Conservation (phyloP, 2,888 invertebrate genomes). For the Drepanosiphum platanoidis region DNA sequence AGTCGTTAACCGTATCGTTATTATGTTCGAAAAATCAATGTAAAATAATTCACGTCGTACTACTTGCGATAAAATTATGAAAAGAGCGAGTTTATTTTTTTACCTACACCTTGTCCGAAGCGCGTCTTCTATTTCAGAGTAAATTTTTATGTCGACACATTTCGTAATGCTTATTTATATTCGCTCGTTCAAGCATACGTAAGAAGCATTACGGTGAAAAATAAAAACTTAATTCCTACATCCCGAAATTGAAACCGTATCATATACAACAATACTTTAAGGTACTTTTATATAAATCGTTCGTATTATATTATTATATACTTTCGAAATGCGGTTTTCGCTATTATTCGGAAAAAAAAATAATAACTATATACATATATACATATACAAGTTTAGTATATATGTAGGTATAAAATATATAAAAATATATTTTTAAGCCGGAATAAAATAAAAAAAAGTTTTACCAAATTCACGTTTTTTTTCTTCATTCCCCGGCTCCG, state of each 20-base stretch:
- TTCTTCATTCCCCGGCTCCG: not conserved
- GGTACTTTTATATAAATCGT: constrained; percentile 34
- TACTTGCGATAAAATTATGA: too few species aligned
- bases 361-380: not conserved
- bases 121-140: not conserved
- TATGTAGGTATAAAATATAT: not conserved
- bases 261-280: constrained; percentile 42
- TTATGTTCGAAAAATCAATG: not conserved
- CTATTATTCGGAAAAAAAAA: constrained; percentile 1
- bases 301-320: constrained; percentile 33
- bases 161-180: constrained; percentile 14
- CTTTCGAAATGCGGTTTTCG: constrained; percentile 24
- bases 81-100: too few species aligned
- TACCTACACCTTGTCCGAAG: not conserved
- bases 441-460: constrained; percentile 45
- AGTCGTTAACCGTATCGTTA: too few species aligned
- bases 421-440: not conserved
- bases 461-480: constrained; percentile 35
- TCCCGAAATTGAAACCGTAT: constrained; percentile 23
- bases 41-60: not conserved
- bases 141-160: not conserved
- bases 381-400: not conserved
- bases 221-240: constrained; percentile 34
- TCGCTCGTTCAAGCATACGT: constrained; percentile 4
- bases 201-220: constrained; percentile 23